A percentile compares a stretch with the other conserved stretches of the same genome.
Conservation (phyloP, 2,113 vertebrate genomes). For the Irena cyanogastra region DNA sequence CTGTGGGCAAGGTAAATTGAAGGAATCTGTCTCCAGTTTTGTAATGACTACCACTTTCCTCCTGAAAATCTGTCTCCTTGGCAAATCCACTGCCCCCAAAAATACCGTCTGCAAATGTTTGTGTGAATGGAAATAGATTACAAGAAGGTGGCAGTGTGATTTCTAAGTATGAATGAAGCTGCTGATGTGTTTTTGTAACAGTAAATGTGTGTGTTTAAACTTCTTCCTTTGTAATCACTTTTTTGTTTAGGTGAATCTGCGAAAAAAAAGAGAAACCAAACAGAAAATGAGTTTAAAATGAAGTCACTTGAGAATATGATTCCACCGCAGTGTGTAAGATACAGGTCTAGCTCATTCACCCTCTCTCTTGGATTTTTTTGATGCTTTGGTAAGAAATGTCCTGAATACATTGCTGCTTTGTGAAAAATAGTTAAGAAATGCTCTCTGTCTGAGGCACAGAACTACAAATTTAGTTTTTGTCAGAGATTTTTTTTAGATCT, state of each 20-base stretch:
- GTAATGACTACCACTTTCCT: not conserved
- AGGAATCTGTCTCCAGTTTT: not conserved
- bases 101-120: not conserved
- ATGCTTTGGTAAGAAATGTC: not conserved
- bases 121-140: not conserved
- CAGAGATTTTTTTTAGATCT: not conserved
- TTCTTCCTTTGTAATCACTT: not conserved
- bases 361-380: not conserved
- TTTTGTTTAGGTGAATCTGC: not conserved
- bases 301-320: not conserved
- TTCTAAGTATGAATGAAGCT: not conserved
- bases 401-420: not conserved
- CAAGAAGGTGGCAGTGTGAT: not conserved
- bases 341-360: not conserved
- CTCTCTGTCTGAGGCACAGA: no score
- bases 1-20: not conserved
- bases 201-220: not conserved
- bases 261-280: not conserved
- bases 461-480: not conserved
- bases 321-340: not conserved
- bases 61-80: not conserved
- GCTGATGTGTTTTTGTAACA: not conserved
- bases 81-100: not conserved
- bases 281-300: not conserved
- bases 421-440: not conserved